Evolutionary conservation across 1,140 invertebrate species (phyloP), one percentile per base, ranked within the genome.

Genomic region (Latrodectus geometricus): DNA sequence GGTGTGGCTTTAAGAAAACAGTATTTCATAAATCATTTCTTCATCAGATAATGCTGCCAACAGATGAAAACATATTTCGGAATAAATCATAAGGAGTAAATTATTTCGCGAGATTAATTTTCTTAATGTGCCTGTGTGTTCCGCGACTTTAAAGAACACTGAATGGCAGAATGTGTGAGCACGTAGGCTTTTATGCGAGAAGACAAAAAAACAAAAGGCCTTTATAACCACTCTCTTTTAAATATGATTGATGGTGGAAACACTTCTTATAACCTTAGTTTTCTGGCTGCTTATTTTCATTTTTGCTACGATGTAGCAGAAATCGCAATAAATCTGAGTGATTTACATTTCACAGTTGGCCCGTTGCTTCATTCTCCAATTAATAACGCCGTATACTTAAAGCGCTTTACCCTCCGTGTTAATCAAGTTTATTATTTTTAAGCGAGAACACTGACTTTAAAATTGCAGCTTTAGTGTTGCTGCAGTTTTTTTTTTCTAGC

Each of bases 221-320:
- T 20, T 17, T 17, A 11, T 11, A 69, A 20, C 9, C 14, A 69
- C 35, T 56, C n/a, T 12, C 12, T 70, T 48, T 20, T 23, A 12
- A 12, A 14, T 70, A 23, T 23, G 69, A 70, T 70, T n/a, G 69
- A 48, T 21, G 69, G 69, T 5, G 21, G 21, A 48, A 14, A 14
- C n/a, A 8, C 9, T 35, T 17, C 23, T 50, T 79, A 61, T 77
- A 79, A 66, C 61, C 65, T 20, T 52, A 56, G 66, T 79, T 54
- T 49, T 48, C 77, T 68, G 56, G 77, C 61, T 68, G 77, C 68
- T 68, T 61, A 61, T 14, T 61, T 61, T 61, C 54, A 4, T 61
- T 61, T 61, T 61, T 61, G 54, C 54, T 14, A 61, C 54, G 54
- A 14, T 61, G 54, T 61, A 14, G 11, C 54, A 17, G 17, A 61